These are phyloP conservation scores for Neosalanx taihuensis DNA, from an alignment of 2,797 vertebrate genomes.

Conservation along the genomic window DNA sequence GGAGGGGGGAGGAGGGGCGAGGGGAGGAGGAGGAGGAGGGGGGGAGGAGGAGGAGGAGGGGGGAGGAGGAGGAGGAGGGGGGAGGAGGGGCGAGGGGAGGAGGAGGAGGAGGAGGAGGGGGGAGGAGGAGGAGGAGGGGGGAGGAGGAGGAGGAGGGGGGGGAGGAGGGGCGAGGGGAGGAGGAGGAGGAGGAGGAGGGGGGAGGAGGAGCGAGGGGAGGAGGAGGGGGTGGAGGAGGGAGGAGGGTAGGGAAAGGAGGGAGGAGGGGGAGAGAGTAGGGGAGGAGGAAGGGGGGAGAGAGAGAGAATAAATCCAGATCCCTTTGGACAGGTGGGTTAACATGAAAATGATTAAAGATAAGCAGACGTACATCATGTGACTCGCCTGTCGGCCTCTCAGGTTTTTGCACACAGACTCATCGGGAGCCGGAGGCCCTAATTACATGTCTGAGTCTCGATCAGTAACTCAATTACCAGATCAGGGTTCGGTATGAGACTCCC, in stretches of 20 bases:
- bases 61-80: conserved; percentile 6
- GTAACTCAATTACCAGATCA: conserved; percentile 17
- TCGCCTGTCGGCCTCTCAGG: no score
- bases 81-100: conserved; percentile 21
- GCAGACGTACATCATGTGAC: no score
- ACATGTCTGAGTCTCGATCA: neutral
- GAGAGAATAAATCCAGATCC: neutral
- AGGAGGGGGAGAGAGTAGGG: conserved; percentile 6
- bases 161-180: neutral
- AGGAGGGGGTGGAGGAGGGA: no score
- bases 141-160: neutral
- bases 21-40: neutral
- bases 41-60: neutral
- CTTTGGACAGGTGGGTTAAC: neutral
- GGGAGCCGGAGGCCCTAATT: neutral
- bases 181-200: conserved; percentile 4
- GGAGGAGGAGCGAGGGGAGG: conserved; percentile 16
- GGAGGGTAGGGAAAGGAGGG: neutral
- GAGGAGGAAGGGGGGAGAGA: conserved; percentile 16
- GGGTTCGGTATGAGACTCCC: conserved; percentile 10
- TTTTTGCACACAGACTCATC: conserved; percentile 13
- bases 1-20: no score
- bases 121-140: conserved; percentile 23
- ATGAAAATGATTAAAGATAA: neutral
- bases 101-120: conserved; percentile 16